Evolutionary conservation across 2,113 vertebrate species (phyloP), one percentile per base, ranked within the genome.

Genomic region (Leucoraja erinaceus): DNA sequence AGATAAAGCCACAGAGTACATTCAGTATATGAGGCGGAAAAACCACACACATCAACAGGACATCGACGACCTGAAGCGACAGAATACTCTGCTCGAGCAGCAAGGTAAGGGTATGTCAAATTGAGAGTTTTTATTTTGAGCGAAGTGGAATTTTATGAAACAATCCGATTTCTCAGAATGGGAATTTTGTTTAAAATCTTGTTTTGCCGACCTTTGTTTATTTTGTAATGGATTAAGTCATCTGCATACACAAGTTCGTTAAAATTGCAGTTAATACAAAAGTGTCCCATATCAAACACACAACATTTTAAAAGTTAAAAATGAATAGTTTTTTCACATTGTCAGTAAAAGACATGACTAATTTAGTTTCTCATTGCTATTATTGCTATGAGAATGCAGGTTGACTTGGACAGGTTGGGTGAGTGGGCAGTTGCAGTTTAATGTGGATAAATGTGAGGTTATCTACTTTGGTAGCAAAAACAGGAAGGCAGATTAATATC

Each of bases 1-100:
- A 97, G 98, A 99, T 96, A 98, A 99, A 98, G 98, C 98, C 95
- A 99, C 98, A 95, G 98, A 99, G 95, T 99, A 99, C 95, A 99
- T 99, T 96, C 98, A 99, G 96, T 98, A 97, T 95, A 99, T 99
- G 98, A 97, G 98, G 94, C 97, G 98, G 95, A 99, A 99, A 98
- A 99, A 99, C 97, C 97, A 99, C 94, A 98, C 98, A 28, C 98
- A 99, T 97, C 98, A 99, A 97, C 98, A 99, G 95, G 98, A 99
- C 95, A 99, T 99, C 0, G 98, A 99, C 12, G 98, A 99, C 95
- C 96, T 99, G 95, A 99, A 98, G 95, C 96, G 98, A 95, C 98
- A 99, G 96, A 99, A 99, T 72, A 97, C 98, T 22, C 96, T 98
- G 93, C 95, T 99, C 96, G 98, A 99, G 95, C 98, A 99, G 95